Conservation (phyloP, 2,797 vertebrate species). For the Acestrorhynchus altus region DNA sequence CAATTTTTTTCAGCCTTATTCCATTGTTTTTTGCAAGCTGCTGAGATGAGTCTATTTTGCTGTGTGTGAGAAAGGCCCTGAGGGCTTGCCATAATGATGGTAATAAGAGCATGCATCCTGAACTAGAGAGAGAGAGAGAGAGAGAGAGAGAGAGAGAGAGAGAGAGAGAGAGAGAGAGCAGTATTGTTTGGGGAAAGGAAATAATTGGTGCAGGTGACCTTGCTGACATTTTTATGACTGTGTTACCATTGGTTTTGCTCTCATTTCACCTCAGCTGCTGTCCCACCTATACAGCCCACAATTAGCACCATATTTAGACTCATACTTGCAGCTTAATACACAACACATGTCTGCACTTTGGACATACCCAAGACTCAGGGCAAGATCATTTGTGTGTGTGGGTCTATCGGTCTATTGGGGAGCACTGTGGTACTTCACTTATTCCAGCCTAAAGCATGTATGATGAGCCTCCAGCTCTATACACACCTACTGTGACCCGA, state of each 20-base stretch:
- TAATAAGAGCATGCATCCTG: conserved; percentile 73
- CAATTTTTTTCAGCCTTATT: conserved; percentile 69
- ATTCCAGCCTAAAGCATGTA: too few relatives aligned
- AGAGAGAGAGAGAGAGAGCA: conserved; percentile 60
- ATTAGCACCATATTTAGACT: conserved; percentile 28
- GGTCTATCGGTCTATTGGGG: not conserved
- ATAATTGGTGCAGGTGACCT: conserved; percentile 57
- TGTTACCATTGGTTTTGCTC: conserved; percentile 34
- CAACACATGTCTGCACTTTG: not conserved
- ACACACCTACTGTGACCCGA: too few relatives aligned
- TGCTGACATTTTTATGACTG: conserved; percentile 53
- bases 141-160: conserved; percentile 64
- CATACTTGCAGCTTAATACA: conserved; percentile 20
- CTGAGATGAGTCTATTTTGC: conserved; percentile 63
- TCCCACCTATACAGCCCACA: conserved; percentile 21
- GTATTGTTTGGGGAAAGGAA: conserved; percentile 43
- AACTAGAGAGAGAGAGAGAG: conserved; percentile 62
- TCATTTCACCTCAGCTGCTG: conserved; percentile 38
- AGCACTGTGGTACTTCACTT: not conserved
- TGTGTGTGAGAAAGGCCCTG: conserved; percentile 68
- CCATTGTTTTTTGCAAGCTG: conserved; percentile 73
- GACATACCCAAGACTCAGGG: too few relatives aligned
- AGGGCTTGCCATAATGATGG: conserved; percentile 78
- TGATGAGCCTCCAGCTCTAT: too few relatives aligned
- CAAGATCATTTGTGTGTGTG: not conserved